Conservation (phyloP, 2,888 invertebrate species). For the Sesia bembeciformis region DNA sequence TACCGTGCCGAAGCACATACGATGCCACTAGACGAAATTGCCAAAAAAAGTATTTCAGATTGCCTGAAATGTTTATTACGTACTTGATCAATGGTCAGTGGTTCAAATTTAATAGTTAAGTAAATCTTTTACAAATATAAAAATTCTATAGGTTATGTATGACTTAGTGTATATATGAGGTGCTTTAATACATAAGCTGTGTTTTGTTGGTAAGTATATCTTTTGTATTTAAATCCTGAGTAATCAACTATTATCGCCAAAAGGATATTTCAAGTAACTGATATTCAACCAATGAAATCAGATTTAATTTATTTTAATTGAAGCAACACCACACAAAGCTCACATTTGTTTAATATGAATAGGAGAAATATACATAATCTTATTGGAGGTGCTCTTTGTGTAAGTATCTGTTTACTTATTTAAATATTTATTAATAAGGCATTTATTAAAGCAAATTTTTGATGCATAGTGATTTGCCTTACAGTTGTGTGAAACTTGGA, state of each 20-base stretch:
- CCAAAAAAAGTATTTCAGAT: no score
- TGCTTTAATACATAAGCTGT: neutral
- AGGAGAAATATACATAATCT: neutral
- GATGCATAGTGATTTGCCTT: conserved; percentile 30
- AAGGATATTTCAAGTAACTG: neutral
- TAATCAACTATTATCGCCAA: neutral
- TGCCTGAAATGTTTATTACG: no score
- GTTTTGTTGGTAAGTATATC: neutral
- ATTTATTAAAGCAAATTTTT: conserved; percentile 7
- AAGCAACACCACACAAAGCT: neutral
- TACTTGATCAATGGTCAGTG: no score
- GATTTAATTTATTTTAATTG: neutral
- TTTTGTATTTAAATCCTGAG: neutral
- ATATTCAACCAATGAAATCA: neutral
- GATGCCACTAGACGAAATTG: no score
- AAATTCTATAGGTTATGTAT: neutral
- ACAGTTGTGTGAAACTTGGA: conserved; percentile 22
- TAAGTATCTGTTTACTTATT: conserved; percentile 49
- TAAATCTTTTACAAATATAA: no score
- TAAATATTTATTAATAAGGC: conserved; percentile 1
- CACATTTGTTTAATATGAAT: neutral
- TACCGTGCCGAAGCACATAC: no score
- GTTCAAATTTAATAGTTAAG: neutral
- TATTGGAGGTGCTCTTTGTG: conserved; percentile 11
- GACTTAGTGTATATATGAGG: neutral